phyloP scores from a whole-genome alignment of 1,140 invertebrate genomes.

The Nephila pilipes region DNA sequence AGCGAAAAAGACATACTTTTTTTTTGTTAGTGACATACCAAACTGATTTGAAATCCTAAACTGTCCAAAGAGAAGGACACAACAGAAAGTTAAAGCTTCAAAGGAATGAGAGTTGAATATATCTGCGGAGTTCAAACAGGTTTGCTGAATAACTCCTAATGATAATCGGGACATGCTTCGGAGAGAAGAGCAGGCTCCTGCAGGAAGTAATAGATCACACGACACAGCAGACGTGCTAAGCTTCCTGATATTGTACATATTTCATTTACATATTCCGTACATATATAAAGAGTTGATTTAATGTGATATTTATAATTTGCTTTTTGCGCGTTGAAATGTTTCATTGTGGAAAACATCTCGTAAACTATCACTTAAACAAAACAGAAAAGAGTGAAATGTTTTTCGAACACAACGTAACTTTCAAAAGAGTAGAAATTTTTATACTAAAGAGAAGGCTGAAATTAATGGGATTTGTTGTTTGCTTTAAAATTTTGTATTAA shows the following conservation, averaged over 20 bases:
- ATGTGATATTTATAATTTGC: no score
- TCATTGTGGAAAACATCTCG: not conserved
- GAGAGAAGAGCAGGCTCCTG: not conserved
- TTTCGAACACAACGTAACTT: no score
- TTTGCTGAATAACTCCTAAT: not conserved
- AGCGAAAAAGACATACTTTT: no score
- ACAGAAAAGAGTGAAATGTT: not conserved
- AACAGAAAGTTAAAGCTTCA: not conserved
- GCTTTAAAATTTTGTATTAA: no score
- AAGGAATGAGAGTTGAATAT: not conserved
- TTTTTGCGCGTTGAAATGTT: no score
- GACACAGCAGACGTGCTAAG: not conserved
- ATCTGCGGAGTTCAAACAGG: not conserved
- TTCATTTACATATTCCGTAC: constrained; percentile 3
- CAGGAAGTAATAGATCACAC: constrained; percentile 15
- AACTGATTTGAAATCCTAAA: not conserved
- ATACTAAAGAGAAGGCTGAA: no score
- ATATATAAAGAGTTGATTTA: not conserved
- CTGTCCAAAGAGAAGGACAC: not conserved
- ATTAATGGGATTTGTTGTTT: no score
- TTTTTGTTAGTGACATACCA: no score
- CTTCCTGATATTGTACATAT: not conserved
- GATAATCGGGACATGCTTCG: not conserved
- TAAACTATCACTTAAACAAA: not conserved
- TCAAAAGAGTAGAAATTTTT: no score